Evolutionary conservation across 2,888 invertebrate genomes (phyloP).

Genomic region (Caenorhabditis imperialis): DNA sequence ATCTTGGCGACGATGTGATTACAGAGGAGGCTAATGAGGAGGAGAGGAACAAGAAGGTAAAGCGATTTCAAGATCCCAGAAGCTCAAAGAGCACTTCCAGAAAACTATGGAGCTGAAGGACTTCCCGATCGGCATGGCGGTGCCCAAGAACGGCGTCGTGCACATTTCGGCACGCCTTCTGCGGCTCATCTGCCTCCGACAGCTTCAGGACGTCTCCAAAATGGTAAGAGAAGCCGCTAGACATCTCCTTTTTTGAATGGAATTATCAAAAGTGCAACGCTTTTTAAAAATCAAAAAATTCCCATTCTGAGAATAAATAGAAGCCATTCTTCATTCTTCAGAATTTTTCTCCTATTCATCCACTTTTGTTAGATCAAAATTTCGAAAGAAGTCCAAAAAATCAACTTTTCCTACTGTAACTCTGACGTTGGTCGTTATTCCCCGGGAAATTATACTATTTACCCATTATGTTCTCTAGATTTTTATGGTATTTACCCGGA

Average conservation of each 20-base stretch:
- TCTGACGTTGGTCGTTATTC: no score
- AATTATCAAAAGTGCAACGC: neutral
- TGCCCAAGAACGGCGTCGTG: slow-evolving; percentile 53
- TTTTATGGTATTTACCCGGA: no score
- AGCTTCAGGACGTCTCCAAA: slow-evolving; percentile 90
- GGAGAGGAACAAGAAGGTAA: slow-evolving; percentile 32
- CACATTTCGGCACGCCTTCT: slow-evolving; percentile 85
- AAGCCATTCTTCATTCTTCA: no score
- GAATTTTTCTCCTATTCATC: no score
- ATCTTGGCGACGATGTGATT: slow-evolving; percentile 53
- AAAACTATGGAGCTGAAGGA: slow-evolving; percentile 59
- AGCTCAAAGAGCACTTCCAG: no score
- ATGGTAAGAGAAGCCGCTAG: slow-evolving; percentile 19
- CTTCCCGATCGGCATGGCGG: slow-evolving; percentile 61
- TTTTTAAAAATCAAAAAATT: neutral
- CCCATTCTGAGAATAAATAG: no score
- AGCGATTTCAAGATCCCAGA: no score
- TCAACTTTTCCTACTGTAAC: no score
- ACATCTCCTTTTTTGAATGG: neutral
- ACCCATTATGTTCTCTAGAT: no score
- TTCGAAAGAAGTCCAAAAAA: no score
- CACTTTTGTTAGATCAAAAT: no score
- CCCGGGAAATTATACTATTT: no score
- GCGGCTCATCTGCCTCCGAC: slow-evolving; percentile 87
- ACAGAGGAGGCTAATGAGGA: slow-evolving; percentile 34